Evolutionary conservation across 2,113 vertebrate genomes (phyloP).

Genomic region (Chaetura pelagica): DNA sequence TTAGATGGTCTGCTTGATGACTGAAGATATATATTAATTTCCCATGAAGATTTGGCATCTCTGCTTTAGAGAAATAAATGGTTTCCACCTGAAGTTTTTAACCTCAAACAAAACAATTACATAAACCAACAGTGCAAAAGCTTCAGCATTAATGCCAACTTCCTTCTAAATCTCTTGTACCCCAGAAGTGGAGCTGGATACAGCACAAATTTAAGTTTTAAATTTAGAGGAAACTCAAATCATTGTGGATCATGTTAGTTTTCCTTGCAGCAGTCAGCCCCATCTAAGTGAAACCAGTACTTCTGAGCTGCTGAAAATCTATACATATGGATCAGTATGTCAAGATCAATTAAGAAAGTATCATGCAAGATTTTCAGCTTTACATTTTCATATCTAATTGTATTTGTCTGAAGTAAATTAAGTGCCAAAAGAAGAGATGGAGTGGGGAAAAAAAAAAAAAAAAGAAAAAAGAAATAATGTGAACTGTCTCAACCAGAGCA

Average conservation of each 20-base stretch:
- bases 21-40: neutral
- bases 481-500: neutral
- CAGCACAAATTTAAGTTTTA: neutral
- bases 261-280: neutral
- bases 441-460: neutral
- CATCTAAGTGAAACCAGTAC: neutral
- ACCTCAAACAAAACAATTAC: neutral
- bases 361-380: neutral
- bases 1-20: neutral
- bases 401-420: neutral
- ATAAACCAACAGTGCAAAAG: neutral
- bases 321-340: neutral
- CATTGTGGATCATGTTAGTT: neutral
- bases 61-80: neutral
- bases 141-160: neutral
- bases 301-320: neutral
- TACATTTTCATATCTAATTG: neutral
- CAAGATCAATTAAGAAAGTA: neutral
- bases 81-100: neutral
- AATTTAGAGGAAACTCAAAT: neutral
- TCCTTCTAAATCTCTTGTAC: neutral
- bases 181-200: neutral
- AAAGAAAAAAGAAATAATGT: too few species aligned
- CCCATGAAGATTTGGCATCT: neutral
- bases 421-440: neutral